Percentiles rank a stretch among this genome's conserved stretches.
Conservation (phyloP, 2,113 vertebrate species). For the Lophochroa leadbeateri region DNA sequence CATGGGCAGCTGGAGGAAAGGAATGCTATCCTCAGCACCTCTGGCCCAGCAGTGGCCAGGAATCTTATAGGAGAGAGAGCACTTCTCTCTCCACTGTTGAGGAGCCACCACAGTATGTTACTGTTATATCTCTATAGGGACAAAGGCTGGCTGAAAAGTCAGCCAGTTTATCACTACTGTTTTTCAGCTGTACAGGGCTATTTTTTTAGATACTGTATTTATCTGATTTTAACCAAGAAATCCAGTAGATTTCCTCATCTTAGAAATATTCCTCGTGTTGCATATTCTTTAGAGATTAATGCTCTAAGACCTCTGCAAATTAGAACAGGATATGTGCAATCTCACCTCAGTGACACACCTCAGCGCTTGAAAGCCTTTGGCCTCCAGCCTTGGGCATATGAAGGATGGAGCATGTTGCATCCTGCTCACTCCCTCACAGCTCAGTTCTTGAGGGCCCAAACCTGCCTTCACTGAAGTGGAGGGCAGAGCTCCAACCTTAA, state of each 20-base stretch:
- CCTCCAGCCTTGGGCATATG: background rate
- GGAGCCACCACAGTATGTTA: background rate
- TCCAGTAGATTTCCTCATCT: background rate
- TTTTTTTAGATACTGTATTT: background rate
- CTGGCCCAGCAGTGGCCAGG: rapidly evolving
- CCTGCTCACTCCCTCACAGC: background rate
- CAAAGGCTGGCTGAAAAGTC: background rate
- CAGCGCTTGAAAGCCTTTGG: background rate
- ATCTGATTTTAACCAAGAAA: background rate
- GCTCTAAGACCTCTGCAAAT: background rate
- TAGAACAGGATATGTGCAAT: background rate
- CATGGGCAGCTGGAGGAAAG: background rate
- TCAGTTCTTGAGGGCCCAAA: background rate
- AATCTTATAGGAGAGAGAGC: background rate
- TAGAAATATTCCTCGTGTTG: background rate
- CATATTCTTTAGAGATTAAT: background rate
- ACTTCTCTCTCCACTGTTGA: rapidly evolving
- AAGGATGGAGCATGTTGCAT: background rate
- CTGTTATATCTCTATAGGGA: background rate
- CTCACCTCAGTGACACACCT: background rate
- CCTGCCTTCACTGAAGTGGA: background rate
- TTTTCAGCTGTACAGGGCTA: background rate
- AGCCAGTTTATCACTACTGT: background rate
- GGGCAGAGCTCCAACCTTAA: background rate
- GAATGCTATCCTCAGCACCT: background rate